Base-by-base conservation (phyloP, 1,140 invertebrate genomes). In the Laupala kohalensis region DNA sequence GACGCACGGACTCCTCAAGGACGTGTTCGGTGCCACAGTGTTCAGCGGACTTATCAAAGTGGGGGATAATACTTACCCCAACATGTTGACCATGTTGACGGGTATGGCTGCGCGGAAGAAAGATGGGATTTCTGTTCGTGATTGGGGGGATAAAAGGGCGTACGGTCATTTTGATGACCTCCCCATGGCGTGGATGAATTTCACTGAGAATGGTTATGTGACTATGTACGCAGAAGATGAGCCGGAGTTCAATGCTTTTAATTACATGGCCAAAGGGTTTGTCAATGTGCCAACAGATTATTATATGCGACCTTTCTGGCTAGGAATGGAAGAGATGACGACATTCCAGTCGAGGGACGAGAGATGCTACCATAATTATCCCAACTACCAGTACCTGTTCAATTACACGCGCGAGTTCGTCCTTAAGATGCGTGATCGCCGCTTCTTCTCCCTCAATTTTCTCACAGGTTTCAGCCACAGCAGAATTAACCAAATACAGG, bases 381-480 rank as follows among this genome's bases (percentile, higher is more conserved):
- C 83, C 4, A 79, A 83, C 64, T 84, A 86, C 76, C 74, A 78
- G 76, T 78, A 83, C 9, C 83, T 86, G 76, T 76, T 87, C 25
- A 77, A 84, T 72, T 89, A 86, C 77, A 74, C 85, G 0, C 77
- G 80, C 71, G 81, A 86, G 24, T 83, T 84, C 74, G 79, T 85
- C 72, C 73, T 76, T 26, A 78, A 76, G 67, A 83, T 84, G 73
- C 63, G 75, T n/a, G 73, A 80, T 25, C 75, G 78, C 15, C 81
- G 79, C 0, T 84, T 84, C 74, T 87, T 87, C 75, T 77, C 78
- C 3, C 83, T 88, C 70, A 81, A 81, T 73, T 83, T 81, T 77
- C 81, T 85, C 70, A 78, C 78, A 6, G 84, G 86, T 74, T 76
- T 86, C 6, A 85, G 84, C 75, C 82, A 87, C 75, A 81, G 85